These are phyloP conservation scores for Yponomeuta plumbellus DNA, from an alignment of 2,888 invertebrate species.

Conservation along the genomic window DNA sequence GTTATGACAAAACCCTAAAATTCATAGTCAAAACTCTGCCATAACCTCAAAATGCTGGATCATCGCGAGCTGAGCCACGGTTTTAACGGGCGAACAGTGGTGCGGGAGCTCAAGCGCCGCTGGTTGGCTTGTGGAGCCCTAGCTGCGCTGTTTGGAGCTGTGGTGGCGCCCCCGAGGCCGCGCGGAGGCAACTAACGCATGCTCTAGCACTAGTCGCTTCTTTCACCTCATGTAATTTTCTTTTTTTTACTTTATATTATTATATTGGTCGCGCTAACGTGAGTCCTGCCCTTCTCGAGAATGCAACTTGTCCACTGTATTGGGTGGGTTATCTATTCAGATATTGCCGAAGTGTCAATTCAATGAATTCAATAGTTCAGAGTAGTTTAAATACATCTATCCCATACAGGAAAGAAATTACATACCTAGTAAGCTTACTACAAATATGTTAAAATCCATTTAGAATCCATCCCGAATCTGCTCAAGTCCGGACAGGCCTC, in stretches of 20 bases:
- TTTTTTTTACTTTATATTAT: background rate
- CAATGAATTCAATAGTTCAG: no score
- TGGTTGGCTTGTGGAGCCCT: background rate
- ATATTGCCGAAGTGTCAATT: no score
- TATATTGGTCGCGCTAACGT: background rate
- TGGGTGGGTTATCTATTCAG: no score
- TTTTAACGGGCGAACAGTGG: background rate
- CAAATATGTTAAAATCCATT: no score
- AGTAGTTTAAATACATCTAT: no score
- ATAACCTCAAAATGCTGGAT: background rate
- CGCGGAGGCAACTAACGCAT: background rate
- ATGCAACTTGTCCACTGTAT: no score
- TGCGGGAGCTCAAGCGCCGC: background rate
- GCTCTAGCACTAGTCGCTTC: background rate
- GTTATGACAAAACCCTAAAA: background rate
- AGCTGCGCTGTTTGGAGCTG: background rate
- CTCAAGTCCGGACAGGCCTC: no score
- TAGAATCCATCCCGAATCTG: no score
- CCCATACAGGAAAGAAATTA: no score
- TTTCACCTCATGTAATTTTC: background rate
- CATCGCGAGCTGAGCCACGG: background rate
- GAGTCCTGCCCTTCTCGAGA: background rate
- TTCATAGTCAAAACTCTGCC: background rate
- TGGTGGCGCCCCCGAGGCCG: background rate
- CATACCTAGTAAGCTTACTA: no score